Base-by-base conservation (phyloP, 2,113 vertebrate genomes). In the Amphilophus citrinellus region DNA sequence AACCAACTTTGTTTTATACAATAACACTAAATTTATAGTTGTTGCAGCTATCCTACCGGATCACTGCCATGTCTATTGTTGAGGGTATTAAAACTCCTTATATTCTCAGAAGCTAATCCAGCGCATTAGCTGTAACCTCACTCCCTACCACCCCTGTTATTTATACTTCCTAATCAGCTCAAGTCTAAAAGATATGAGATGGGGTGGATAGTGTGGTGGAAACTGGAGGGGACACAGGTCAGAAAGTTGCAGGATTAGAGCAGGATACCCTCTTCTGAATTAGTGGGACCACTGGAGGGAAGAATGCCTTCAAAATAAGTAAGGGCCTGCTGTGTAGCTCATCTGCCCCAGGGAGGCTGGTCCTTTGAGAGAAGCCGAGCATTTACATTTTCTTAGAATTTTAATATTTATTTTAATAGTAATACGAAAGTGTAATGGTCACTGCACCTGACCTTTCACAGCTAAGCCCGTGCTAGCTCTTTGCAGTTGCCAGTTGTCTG, bases 91-190 rank as follows among this genome's bases (percentile, higher is more conserved):
- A 17, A 59, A 58, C 44, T 22, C 44, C 32, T 62, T 44, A 66
- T 59, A 44, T 76, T 68, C 44, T 87, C 60, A 86, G 42, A 44
- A 61, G 37, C 35, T 89, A 87, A 92, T 90, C 89, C 62, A 50
- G 4, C 2, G 17, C 1, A 66, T 32, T 24, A 60, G 4, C 24
- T 76, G 42, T 20, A 24, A 42, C 56, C 58, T 3, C 3, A 24
- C 76, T 17, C 35, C 57, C 32, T 11, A 39, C 58, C 8, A n/a
- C 20, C 50, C 10, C 58, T 77, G 89, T 88, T 93, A 90, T 93
- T 90, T 92, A 90, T 84, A 91, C 84, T 3, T 32, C 73, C 35
- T 94, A 93, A 94, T 89, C 84, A 9, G 84, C 65, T 94, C 82
- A 92, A 27, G 68, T 27, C 57, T 32, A 15, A 47, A 42, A 61